Base-by-base conservation (phyloP, 2,113 vertebrate genomes). In the Mesocricetus auratus region DNA sequence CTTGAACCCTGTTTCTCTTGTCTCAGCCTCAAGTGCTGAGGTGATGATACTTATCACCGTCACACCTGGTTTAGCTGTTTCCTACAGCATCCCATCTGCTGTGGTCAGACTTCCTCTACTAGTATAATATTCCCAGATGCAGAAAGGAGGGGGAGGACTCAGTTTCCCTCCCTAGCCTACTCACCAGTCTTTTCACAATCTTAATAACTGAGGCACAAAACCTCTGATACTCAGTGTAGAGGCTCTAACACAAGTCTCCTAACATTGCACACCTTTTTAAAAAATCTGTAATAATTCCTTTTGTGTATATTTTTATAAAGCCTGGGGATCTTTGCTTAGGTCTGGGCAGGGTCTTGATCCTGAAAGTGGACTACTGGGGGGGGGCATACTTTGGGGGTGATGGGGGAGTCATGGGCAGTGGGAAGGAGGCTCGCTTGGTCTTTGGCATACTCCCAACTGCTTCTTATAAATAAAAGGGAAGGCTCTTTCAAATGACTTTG, bases 171-270 rank as follows among this genome's bases (percentile, higher is more conserved):
- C 39, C 45, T 26, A 33, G 64, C 5, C 53, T 56, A 86, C 5
- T 56, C 87, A 64, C 62, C 24, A 69, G 77, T 93, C 47, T 96
- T 94, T 95, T 64, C 94, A 77, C 60, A 91, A 79, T 29, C 2
- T 29, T 92, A 91, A 85, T 60, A 81, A 68, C n/a, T 19, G 64
- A 89, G 17, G 50, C 53, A 94, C 10, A 81, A 86, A 85, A 94
- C 62, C 31, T 91, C 90, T 88, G 33, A 31, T 82, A 12, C 71
- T 83, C 5, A 90, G 7, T 39, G n/a, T 24, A 88, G 26, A 94
- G 47, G 42, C 60, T 97, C 95, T 77, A n/a, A n/a, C 42, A 29
- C 33, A 22, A 75, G 39, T 94, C 42, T 90, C 66, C 64, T 71
- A 36, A 82, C 5, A 2, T 56, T 92, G 29, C 22, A 39, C 47